Evolutionary conservation across 2,797 vertebrate species (phyloP).

Genomic region (Macrochelys suwanniensis): DNA sequence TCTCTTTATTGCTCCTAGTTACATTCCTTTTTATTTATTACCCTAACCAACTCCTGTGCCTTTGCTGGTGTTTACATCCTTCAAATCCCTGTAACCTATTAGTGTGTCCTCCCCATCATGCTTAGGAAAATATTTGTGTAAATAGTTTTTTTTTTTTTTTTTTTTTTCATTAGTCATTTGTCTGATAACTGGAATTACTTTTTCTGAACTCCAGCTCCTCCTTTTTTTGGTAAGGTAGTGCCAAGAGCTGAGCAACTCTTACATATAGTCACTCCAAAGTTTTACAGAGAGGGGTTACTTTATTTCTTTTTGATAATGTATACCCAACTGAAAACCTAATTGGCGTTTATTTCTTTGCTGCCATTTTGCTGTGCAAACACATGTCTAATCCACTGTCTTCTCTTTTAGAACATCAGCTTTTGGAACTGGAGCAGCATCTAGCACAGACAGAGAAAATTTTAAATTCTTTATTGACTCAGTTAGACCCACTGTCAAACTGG

Average conservation of each 20-base stretch:
- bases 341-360: background rate
- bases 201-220: background rate
- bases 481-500: slow-evolving; percentile 94
- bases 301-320: background rate
- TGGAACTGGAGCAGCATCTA: slow-evolving; percentile 90
- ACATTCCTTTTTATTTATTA: background rate
- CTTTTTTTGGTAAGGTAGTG: background rate
- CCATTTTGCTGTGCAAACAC: background rate
- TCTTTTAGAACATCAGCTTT: slow-evolving; percentile 88
- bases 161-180: too few species aligned
- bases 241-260: background rate
- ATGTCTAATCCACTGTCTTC: background rate
- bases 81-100: background rate
- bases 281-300: background rate
- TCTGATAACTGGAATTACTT: background rate
- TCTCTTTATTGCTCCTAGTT: background rate
- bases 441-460: slow-evolving; percentile 93
- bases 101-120: background rate
- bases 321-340: background rate
- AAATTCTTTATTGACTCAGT: slow-evolving; percentile 91
- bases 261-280: background rate
- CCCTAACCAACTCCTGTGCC: background rate
- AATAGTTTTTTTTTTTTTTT: background rate
- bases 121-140: background rate
- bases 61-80: background rate